Base-by-base conservation (phyloP, 1,140 invertebrate genomes). In the Apocrypta bakeri region DNA sequence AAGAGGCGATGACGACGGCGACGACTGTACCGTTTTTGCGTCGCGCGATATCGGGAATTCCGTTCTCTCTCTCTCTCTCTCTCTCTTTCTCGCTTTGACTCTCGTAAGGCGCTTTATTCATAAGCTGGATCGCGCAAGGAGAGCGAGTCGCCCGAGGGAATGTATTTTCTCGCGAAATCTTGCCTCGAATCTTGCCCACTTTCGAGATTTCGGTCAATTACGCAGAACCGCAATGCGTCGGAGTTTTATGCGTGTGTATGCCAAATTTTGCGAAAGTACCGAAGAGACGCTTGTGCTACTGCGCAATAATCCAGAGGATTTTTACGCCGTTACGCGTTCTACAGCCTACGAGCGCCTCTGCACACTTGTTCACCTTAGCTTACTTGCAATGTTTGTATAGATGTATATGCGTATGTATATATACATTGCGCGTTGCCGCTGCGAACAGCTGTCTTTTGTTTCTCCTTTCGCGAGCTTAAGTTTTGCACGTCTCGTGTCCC, bases 401-500 rank as follows among this genome's bases (percentile, higher is more conserved):
- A 25, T 24, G 24, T 69, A 33, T 69, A 17, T 31, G 14, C 17
- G 29, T 69, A 17, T 25, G 11, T 11, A 4, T n/a, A n/a, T 21
- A 4, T 69, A 69, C 33, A 17, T 27, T 63, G 48, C 48, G 69
- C n/a, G 40, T 33, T 40, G 14, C 14, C 37, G 48, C 27, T 25
- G n/a, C 11, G 61, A 83, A 83, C 82, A 83, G 82, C 82, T 83
- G 82, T 83, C 82, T 83, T 83, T 83, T 83, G 82, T 83, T 83
- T 81, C 14, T 37, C 72, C n/a, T 24, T 12, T 40, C 9, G 27
- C 68, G 21, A 9, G 42, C 27, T 1, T n/a, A 3, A 7, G 9
- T 7, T 29, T 25, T n/a, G 29, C 33, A 3, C 31, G 29, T 27
- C 29, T 33, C 27, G 17, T 56, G 21, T n/a, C 21, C 17, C 17